Conservation (phyloP, 2,113 vertebrate species). For the Oplegnathus fasciatus region DNA sequence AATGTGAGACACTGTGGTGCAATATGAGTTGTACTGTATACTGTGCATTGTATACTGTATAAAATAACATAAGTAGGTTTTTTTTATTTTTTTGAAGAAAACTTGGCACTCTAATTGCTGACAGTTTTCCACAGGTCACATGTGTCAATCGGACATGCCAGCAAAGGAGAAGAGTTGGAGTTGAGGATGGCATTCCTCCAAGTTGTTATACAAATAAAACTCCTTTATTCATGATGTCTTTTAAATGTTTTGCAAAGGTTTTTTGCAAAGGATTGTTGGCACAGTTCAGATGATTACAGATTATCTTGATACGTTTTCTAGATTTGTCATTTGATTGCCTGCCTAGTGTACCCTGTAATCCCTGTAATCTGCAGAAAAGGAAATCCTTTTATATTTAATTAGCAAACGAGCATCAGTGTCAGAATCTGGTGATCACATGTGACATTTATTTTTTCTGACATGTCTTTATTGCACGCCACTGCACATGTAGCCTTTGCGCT, state of each 20-base stretch:
- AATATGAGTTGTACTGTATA: not conserved
- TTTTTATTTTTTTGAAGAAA: not conserved
- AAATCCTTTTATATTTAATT: slow-evolving; percentile 65
- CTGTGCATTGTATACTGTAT: not conserved
- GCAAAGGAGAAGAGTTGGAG: not conserved
- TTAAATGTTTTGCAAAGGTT: slow-evolving; percentile 22
- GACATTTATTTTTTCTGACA: slow-evolving; percentile 71
- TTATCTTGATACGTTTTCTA: slow-evolving; percentile 27
- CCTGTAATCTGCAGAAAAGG: slow-evolving; percentile 49
- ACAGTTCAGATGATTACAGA: slow-evolving; percentile 34
- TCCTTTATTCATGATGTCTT: not conserved
- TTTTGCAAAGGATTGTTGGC: slow-evolving; percentile 12
- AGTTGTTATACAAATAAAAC: not conserved
- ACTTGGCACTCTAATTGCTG: not conserved
- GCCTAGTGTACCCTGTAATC: slow-evolving; percentile 47
- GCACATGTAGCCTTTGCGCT: slow-evolving; percentile 67
- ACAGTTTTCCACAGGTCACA: not conserved
- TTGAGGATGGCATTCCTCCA: not conserved
- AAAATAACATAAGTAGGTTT: not conserved
- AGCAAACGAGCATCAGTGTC: slow-evolving; percentile 57
- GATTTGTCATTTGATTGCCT: slow-evolving; percentile 53
- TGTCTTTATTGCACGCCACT: slow-evolving; percentile 72
- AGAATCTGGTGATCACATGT: slow-evolving; percentile 45
- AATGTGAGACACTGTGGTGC: not conserved
- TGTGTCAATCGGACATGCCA: not conserved